Evolutionary conservation across 1,140 invertebrate species (phyloP).

Genomic region (Zaprionus kolodkinae): DNA sequence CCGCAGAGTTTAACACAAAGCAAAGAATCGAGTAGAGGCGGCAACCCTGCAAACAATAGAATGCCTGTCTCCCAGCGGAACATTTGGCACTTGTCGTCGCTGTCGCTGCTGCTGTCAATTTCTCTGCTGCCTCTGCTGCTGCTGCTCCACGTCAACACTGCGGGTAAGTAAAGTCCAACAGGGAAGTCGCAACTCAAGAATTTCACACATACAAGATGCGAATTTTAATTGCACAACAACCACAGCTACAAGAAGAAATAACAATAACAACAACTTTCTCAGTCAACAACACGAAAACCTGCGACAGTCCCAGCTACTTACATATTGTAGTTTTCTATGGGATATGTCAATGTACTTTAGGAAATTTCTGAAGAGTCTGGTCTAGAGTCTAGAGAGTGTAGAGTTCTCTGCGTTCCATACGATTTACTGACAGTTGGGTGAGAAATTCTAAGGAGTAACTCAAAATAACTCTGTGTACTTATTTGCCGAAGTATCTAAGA

Average conservation of each 20-base stretch:
- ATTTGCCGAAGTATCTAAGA: background rate
- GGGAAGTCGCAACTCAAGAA: conserved; percentile 43
- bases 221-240: conserved; percentile 51
- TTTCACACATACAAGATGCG: conserved; percentile 60
- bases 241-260: background rate
- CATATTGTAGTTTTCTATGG: background rate
- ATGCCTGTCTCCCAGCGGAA: conserved; percentile 52
- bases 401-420: background rate
- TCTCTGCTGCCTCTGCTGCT: conserved; percentile 48
- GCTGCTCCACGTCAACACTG: conserved; percentile 58
- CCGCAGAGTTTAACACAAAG: conserved; percentile 63
- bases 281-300: conserved; percentile 1
- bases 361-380: background rate
- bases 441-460: background rate
- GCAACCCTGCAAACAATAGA: conserved; percentile 50
- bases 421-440: background rate
- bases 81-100: conserved; percentile 62
- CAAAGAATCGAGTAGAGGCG: conserved; percentile 42
- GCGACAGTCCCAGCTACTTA: background rate
- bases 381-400: background rate
- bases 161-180: conserved; percentile 57
- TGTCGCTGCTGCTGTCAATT: conserved; percentile 34
- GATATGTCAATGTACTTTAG: background rate
- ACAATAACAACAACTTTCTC: conserved; percentile 22
- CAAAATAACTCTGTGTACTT: background rate